These are phyloP conservation scores for Ovibos moschatus DNA, from an alignment of 2,113 vertebrate genomes.

Conservation along the genomic window DNA sequence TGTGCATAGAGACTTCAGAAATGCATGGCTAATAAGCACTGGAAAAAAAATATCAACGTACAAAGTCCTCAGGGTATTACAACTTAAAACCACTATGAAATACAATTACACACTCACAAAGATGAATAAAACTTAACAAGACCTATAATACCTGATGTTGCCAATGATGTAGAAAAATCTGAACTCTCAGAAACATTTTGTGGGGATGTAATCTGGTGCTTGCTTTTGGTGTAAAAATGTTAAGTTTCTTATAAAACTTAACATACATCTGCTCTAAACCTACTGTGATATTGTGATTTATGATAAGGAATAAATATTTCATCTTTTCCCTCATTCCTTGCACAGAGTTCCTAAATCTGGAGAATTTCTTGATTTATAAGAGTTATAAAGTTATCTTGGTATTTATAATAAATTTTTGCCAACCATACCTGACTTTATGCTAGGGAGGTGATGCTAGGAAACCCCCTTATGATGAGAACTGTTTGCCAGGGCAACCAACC, in stretches of 20 bases:
- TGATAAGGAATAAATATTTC: neutral
- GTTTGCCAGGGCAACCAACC: neutral
- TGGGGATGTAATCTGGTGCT: neutral
- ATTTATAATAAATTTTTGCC: neutral
- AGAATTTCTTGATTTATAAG: neutral
- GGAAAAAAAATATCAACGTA: neutral
- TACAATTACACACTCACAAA: neutral
- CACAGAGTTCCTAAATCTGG: neutral
- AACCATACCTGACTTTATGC: neutral
- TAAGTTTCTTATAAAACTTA: neutral
- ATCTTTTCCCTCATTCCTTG: neutral
- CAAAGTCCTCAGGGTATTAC: neutral
- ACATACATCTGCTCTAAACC: neutral
- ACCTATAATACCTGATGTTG: neutral
- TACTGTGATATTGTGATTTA: neutral
- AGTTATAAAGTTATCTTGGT: neutral
- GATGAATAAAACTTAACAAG: neutral
- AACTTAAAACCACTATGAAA: neutral
- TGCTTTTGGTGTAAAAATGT: neutral
- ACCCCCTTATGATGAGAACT: neutral
- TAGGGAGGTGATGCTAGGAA: neutral
- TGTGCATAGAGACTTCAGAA: neutral
- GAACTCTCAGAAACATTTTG: neutral
- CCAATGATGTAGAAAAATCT: neutral
- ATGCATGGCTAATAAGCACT: neutral